phyloP scores from a whole-genome alignment of 2,113 vertebrate genomes.

The Burhinus bistriatus region DNA sequence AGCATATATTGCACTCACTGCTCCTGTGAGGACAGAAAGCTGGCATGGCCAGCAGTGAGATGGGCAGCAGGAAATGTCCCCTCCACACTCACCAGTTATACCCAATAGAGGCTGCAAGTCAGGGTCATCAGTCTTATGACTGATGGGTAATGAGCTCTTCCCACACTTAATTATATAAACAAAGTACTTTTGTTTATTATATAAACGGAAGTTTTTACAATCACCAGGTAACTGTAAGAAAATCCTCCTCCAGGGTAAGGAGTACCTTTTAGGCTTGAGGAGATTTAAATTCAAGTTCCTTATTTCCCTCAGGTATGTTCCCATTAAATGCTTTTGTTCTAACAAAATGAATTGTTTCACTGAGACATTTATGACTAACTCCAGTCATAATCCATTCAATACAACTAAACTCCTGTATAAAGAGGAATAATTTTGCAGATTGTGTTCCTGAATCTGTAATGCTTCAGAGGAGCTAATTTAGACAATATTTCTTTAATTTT shows the following conservation, averaged over 20 bases:
- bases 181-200: background rate
- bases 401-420: background rate
- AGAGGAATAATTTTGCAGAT: background rate
- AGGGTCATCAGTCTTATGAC: background rate
- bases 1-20: background rate
- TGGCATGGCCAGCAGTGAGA: background rate
- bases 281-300: background rate
- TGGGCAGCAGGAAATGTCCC: background rate
- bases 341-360: background rate
- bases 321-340: background rate
- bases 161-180: background rate
- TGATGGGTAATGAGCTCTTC: background rate
- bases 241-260: background rate
- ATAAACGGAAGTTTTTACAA: background rate
- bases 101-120: background rate
- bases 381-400: background rate
- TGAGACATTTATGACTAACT: slow-evolving; percentile 3
- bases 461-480: background rate
- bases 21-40: background rate
- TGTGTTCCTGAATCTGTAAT: background rate
- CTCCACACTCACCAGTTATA: background rate
- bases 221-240: background rate
- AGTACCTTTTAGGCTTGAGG: background rate
- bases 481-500: background rate
- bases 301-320: background rate